Base-by-base conservation (phyloP, 2,888 invertebrate species). In the Conistra vaccinii region DNA sequence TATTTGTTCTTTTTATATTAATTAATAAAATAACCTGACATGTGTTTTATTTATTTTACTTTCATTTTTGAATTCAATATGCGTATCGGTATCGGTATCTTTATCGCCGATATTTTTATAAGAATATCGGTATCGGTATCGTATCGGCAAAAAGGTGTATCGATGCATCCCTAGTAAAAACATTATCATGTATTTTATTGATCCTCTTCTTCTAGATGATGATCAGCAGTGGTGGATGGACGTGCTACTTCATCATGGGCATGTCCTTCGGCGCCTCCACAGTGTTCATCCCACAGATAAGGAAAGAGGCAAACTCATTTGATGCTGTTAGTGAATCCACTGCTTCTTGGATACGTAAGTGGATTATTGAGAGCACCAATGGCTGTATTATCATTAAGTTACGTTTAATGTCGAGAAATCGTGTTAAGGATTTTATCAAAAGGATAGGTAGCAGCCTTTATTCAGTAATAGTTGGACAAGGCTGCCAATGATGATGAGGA, bases 281-380 rank as follows among this genome's bases (percentile, higher is more conserved):
- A 4, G 85, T 85, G 1, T 80, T 85, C 20, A 73, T 85, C 23
- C 66, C 78, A 0, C 78, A 78, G 5, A 79, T 79, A 60, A 68
- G 78, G 26, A 65, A 80, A 0, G 75, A 79, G 10, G 80, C 78
- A 1, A 89, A 89, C 45, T 79, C 84, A 2, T 87, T 86, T 0
- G 80, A 83, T n/a, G 80, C 75, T 0, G 65, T 90, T 12, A 87
- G 78, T 68, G 88, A 90, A 48, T 88, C 90, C 3, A 84, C 85
- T 69, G 87, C 87, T 0, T 91, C 91, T 10, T 92, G 91, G 91
- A 75, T 91, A 61, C 86, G 91, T 91, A 83, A 86, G 89, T 83
- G 10, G 12, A 17, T 58, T 29, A 58, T 58, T 39, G 7, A n/a
- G 17, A n/a, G 17, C 5, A n/a, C 23, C 7, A 45, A 42, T 23